phyloP scores from a whole-genome alignment of 1,140 invertebrate species.

The Pseudomyrmex gracilis region DNA sequence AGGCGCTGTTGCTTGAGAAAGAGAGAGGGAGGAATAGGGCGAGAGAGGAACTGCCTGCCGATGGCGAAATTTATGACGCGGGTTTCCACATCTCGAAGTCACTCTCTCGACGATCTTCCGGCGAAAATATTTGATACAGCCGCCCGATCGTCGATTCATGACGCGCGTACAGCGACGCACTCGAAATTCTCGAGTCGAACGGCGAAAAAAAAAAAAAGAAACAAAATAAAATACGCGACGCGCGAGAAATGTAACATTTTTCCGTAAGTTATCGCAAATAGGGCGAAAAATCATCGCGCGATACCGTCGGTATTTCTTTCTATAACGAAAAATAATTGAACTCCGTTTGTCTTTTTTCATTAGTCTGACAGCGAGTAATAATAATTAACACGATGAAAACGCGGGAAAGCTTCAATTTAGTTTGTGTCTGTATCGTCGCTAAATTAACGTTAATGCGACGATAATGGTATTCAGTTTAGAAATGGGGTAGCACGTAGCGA shows the following conservation, averaged over 20 bases:
- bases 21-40: not conserved
- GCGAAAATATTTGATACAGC: slow-evolving; percentile 66
- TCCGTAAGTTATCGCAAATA: not conserved
- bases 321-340: not conserved
- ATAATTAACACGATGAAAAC: not conserved
- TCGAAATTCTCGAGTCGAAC: slow-evolving; percentile 21
- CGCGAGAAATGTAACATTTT: not conserved
- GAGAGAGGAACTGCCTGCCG: slow-evolving; percentile 72
- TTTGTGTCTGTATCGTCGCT: slow-evolving; percentile 37
- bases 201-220: too few species aligned
- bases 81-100: slow-evolving; percentile 70
- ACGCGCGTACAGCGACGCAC: not conserved
- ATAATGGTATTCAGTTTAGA: slow-evolving; percentile 59
- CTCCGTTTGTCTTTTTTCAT: not conserved
- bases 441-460: slow-evolving; percentile 60
- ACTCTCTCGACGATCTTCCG: slow-evolving; percentile 69
- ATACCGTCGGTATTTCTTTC: not conserved
- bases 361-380: not conserved
- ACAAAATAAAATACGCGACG: slow-evolving; percentile 22
- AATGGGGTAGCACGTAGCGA: slow-evolving; percentile 43
- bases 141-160: slow-evolving; percentile 67
- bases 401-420: slow-evolving; percentile 19
- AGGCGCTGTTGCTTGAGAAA: slow-evolving; percentile 5
- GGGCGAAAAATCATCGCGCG: not conserved
- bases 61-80: slow-evolving; percentile 81